Percentiles rank a stretch among this genome's conserved stretches.
These are phyloP conservation scores for Chrysochloris asiatica DNA, from an alignment of 2,113 vertebrate genomes.

Conservation along the genomic window DNA sequence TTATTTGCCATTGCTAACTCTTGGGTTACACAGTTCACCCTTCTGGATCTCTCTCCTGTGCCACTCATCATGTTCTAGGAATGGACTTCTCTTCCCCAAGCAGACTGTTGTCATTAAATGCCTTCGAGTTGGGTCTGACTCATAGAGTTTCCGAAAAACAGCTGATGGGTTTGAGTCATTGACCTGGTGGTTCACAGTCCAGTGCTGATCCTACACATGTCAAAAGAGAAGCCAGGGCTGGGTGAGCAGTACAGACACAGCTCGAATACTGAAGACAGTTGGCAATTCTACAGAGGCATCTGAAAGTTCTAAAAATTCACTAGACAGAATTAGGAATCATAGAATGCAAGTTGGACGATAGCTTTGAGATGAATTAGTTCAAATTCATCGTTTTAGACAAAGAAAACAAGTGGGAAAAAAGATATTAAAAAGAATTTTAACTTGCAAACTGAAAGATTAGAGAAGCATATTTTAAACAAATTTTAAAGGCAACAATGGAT, in stretches of 20 bases:
- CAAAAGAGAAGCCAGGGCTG: not conserved
- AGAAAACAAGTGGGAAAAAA: not conserved
- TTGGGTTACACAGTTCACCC: too few species aligned
- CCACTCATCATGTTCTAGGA: not conserved
- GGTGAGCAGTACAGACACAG: not conserved
- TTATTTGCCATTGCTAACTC: too few species aligned
- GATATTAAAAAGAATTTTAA: constrained; percentile 14
- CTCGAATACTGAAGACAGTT: not conserved
- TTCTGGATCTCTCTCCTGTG: not conserved
- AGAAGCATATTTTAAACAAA: not conserved
- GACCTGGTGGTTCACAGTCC: too few species aligned
- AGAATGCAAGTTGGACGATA: not conserved
- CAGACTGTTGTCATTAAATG: too few species aligned
- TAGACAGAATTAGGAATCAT: not conserved
- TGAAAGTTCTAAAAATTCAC: not conserved
- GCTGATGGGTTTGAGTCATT: too few species aligned
- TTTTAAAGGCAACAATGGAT: not conserved
- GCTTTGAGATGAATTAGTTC: not conserved
- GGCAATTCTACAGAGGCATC: not conserved
- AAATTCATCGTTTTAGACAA: not conserved
- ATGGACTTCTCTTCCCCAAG: not conserved
- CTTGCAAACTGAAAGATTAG: constrained; percentile 2
- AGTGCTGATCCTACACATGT: too few species aligned
- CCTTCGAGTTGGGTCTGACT: too few species aligned
- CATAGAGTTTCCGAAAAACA: too few species aligned